phyloP scores from a whole-genome alignment of 2,888 invertebrate genomes.

The Saturnia pavonia region DNA sequence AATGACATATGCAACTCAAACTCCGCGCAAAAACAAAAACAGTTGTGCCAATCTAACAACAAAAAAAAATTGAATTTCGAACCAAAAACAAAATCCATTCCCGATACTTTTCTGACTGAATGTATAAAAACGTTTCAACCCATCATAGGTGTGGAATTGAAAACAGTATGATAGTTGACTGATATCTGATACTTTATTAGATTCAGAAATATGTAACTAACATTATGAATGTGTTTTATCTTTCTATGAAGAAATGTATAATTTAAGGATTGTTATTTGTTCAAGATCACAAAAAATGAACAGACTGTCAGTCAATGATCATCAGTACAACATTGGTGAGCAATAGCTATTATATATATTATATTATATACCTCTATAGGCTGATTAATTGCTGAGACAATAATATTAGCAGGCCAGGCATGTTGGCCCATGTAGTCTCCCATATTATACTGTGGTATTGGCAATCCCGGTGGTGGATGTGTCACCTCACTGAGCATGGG shows the following conservation, averaged over 20 bases:
- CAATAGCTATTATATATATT: not conserved
- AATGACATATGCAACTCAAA: no score
- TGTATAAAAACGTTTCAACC: not conserved
- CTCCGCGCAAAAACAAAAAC: no score
- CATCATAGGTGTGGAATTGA: not conserved
- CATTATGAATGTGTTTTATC: not conserved
- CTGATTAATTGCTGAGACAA: slow-evolving; percentile 69
- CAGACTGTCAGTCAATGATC: not conserved
- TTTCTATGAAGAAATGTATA: not conserved
- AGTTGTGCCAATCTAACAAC: no score
- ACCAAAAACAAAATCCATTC: no score
- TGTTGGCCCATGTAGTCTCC: slow-evolving; percentile 73
- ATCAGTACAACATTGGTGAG: no score
- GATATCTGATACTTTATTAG: not conserved
- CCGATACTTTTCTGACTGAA: no score
- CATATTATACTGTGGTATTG: slow-evolving; percentile 74
- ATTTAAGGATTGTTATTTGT: not conserved
- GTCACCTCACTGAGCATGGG: slow-evolving; percentile 67
- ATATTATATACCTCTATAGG: slow-evolving; percentile 74
- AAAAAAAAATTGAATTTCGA: no score
- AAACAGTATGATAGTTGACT: not conserved
- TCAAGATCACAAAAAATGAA: not conserved
- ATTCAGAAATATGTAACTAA: not conserved
- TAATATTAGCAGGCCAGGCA: slow-evolving; percentile 73
- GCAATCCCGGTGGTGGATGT: slow-evolving; percentile 73